These are phyloP conservation scores for Akabosia matsudoensis DNA, from an alignment of 1,140 invertebrate genomes.

Conservation along the genomic window DNA sequence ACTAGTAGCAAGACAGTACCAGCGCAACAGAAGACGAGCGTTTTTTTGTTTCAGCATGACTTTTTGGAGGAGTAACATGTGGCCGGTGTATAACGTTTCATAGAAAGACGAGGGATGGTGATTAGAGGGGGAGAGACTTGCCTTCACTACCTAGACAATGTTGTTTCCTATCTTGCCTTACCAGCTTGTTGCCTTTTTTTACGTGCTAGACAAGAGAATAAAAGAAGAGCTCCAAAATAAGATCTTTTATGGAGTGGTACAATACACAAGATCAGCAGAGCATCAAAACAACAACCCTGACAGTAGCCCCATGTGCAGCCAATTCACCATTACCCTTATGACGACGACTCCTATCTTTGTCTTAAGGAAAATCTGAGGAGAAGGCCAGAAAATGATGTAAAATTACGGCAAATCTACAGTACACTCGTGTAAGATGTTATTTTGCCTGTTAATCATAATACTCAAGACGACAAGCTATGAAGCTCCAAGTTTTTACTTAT, in stretches of 20 bases:
- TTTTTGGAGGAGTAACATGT: conserved; percentile 11
- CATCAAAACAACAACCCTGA: conserved; percentile 18
- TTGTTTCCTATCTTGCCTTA: background rate
- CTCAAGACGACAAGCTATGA: background rate
- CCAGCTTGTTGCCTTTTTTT: conserved; percentile 11
- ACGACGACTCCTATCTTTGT: background rate
- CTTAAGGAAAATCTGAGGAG: background rate
- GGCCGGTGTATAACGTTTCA: conserved; percentile 15
- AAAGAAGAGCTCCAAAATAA: background rate
- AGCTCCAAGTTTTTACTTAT: background rate
- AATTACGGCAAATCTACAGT: background rate
- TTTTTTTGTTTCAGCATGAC: background rate
- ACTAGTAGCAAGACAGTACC: too few species aligned
- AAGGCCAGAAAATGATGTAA: conserved; percentile 13
- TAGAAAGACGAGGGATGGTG: background rate
- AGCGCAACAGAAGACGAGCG: background rate
- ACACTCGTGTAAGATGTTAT: background rate
- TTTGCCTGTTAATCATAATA: background rate
- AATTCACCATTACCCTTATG: background rate
- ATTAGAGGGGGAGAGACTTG: background rate
- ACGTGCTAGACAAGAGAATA: background rate
- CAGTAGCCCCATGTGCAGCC: background rate
- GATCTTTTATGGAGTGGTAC: background rate
- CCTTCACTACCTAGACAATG: background rate
- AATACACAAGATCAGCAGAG: background rate